phyloP scores from a whole-genome alignment of 2,888 invertebrate species.

The Galeopsomyia nigrocyanea region DNA sequence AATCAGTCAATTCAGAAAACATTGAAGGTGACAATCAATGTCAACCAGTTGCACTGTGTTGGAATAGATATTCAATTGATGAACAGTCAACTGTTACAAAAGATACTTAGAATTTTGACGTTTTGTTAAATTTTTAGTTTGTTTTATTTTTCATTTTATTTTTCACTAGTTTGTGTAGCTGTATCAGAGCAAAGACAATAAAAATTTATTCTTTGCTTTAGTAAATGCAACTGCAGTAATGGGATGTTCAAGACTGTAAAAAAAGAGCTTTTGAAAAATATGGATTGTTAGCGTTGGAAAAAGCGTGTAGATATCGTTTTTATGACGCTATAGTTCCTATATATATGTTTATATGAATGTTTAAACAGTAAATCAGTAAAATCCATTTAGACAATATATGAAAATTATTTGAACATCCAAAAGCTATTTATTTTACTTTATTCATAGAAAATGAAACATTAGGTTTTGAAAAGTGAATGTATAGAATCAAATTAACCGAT shows the following conservation, averaged over 20 bases:
- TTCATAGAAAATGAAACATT: constrained; percentile 20
- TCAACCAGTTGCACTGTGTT: constrained; percentile 48
- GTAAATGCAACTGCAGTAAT: constrained; percentile 41
- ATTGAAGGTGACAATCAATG: constrained; percentile 39
- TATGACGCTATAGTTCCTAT: constrained; percentile 46
- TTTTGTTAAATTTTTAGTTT: constrained; percentile 41
- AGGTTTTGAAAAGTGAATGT: constrained; percentile 34
- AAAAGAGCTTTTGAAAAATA: constrained; percentile 43
- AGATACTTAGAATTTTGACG: constrained; percentile 42
- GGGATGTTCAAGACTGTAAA: constrained; percentile 47
- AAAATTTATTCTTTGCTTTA: constrained; percentile 37
- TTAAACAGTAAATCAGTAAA: constrained; percentile 37
- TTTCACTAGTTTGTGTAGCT: constrained; percentile 43
- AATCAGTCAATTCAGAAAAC: constrained; percentile 34
- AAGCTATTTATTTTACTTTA: constrained; percentile 26
- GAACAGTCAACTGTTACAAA: constrained; percentile 49
- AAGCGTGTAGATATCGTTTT: constrained; percentile 44
- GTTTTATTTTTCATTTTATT: constrained; percentile 43
- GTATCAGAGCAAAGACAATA: constrained; percentile 42
- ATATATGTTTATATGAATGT: constrained; percentile 41
- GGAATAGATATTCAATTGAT: constrained; percentile 48
- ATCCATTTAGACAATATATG: constrained; percentile 33
- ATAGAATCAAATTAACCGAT: constrained; percentile 34
- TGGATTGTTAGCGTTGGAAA: constrained; percentile 41
- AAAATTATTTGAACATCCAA: constrained; percentile 33